Evolutionary conservation across 1,140 invertebrate genomes (phyloP).

Genomic region (Orchestia grillus): DNA sequence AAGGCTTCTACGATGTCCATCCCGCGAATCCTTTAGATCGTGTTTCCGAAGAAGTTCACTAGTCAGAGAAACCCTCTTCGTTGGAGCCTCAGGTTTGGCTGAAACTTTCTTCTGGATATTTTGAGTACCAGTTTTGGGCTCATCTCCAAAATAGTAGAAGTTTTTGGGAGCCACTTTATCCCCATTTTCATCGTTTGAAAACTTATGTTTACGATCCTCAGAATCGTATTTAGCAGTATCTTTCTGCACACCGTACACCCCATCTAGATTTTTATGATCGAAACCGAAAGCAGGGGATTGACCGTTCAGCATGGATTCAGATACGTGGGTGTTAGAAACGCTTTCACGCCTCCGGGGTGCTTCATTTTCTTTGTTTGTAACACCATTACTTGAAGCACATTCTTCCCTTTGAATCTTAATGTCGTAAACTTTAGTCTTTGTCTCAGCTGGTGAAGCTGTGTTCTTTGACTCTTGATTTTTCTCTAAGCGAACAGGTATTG

Average conservation of each 20-base stretch:
- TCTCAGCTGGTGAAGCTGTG: background rate
- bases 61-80: background rate
- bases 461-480: conserved; percentile 1
- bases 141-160: conserved; percentile 56
- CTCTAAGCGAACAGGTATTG: conserved; percentile 51
- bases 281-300: background rate
- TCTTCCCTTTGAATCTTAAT: conserved; percentile 42
- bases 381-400: background rate
- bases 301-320: background rate
- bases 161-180: conserved; percentile 33
- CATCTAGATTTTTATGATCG: background rate
- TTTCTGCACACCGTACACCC: background rate
- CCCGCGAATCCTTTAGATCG: conserved; percentile 23
- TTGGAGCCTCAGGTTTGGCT: conserved; percentile 31
- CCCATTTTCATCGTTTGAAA: background rate
- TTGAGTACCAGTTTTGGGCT: conserved; percentile 59
- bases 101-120: conserved; percentile 59
- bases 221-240: background rate
- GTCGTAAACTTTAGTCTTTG: background rate
- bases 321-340: background rate
- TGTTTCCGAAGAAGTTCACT: conserved; percentile 28
- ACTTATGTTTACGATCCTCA: background rate
- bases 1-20: conserved; percentile 6
- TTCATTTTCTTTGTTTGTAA: conserved; percentile 6
- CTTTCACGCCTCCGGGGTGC: background rate